Conservation (phyloP, 2,888 invertebrate genomes). For the Xestia xanthographa region DNA sequence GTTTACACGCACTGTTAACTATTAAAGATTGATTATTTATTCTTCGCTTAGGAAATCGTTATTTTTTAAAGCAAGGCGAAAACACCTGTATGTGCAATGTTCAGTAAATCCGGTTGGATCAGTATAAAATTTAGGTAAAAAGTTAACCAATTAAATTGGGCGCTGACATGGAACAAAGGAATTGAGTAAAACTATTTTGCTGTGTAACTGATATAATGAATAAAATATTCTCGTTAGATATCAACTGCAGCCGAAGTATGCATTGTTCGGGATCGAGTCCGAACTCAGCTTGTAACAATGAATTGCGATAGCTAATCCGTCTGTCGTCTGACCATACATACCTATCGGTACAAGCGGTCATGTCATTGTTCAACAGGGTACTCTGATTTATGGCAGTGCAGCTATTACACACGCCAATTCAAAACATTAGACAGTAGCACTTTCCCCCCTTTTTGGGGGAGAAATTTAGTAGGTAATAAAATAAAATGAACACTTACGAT, state of each 20-base stretch:
- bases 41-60: constrained; percentile 57
- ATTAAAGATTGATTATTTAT: constrained; percentile 53
- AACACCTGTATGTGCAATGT: constrained; percentile 24
- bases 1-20: constrained; percentile 72
- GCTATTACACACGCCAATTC: background rate
- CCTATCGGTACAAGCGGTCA: background rate
- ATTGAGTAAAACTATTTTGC: background rate
- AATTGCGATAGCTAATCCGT: constrained; percentile 13
- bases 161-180: constrained; percentile 19
- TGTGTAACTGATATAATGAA: constrained; percentile 26
- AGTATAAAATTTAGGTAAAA: constrained; percentile 14
- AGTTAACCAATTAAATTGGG: constrained; percentile 27
- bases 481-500: constrained; percentile 76
- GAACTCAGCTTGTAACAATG: constrained; percentile 10
- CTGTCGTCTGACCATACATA: background rate
- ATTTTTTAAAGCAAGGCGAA: constrained; percentile 39
- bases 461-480: background rate
- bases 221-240: constrained; percentile 3
- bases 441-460: background rate
- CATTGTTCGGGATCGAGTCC: background rate
- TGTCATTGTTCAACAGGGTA: constrained; percentile 2
- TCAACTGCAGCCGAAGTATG: background rate
- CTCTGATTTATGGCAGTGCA: background rate
- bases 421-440: background rate
- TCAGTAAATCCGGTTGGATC: constrained; percentile 37